phyloP scores from a whole-genome alignment of 2,888 invertebrate genomes.

The Vanessa cardui region DNA sequence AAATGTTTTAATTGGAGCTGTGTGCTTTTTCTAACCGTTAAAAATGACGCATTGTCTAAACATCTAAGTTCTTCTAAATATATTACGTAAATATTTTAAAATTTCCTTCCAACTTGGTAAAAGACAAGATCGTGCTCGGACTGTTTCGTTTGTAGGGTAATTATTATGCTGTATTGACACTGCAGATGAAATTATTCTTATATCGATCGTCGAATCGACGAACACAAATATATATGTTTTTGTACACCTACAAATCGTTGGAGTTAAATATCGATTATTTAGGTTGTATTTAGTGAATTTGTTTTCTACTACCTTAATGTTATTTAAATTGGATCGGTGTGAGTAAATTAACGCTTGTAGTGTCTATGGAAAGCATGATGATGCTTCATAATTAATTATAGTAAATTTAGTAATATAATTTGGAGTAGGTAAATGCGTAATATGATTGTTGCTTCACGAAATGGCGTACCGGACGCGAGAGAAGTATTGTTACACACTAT shows the following conservation, averaged over 20 bases:
- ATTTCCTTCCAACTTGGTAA: not conserved
- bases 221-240: not conserved
- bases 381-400: constrained; percentile 60
- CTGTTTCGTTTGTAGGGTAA: not conserved
- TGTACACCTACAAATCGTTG: not conserved
- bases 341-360: constrained; percentile 78
- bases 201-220: not conserved
- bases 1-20: constrained; percentile 64
- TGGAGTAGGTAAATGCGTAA: constrained; percentile 58
- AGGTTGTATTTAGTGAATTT: constrained; percentile 41
- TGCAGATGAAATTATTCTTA: not conserved
- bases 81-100: not conserved
- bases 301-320: constrained; percentile 44
- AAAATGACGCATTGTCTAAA: constrained; percentile 34
- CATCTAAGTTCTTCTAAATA: constrained; percentile 3
- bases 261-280: not conserved
- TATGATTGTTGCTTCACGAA: constrained; percentile 66
- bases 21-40: constrained; percentile 69
- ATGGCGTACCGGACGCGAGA: constrained; percentile 58
- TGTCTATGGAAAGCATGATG: constrained; percentile 75
- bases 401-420: constrained; percentile 56
- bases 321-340: constrained; percentile 71
- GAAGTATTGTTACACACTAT: constrained; percentile 42
- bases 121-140: not conserved
- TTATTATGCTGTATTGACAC: not conserved